These are phyloP conservation scores for Gallinago media DNA, from an alignment of 2,113 vertebrate genomes.

Conservation along the genomic window DNA sequence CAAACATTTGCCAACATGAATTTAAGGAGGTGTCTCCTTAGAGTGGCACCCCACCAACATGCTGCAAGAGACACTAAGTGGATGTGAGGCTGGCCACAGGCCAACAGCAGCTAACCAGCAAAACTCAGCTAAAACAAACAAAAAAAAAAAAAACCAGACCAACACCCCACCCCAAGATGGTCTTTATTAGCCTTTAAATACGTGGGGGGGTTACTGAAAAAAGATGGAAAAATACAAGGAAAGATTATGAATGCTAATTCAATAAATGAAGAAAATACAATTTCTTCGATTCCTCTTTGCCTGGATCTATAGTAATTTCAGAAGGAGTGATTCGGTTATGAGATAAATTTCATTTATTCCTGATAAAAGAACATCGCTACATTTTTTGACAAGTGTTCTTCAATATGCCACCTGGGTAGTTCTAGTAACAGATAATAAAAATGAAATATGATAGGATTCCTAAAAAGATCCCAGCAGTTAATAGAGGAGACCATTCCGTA, in stretches of 20 bases:
- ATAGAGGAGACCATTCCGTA: background rate
- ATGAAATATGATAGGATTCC: slow-evolving; percentile 52
- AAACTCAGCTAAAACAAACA: background rate
- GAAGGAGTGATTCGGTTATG: slow-evolving; percentile 17
- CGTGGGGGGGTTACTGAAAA: accelerated
- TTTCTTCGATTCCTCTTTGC: slow-evolving; percentile 37
- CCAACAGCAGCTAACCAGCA: background rate
- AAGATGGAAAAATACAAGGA: background rate
- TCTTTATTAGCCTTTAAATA: slow-evolving; percentile 35
- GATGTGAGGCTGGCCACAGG: background rate
- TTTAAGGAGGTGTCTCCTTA: background rate
- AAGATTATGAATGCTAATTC: slow-evolving; percentile 46
- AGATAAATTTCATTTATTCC: slow-evolving; percentile 69
- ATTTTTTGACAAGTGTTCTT: slow-evolving; percentile 64
- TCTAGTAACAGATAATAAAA: slow-evolving; percentile 70
- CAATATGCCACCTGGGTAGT: slow-evolving; percentile 48
- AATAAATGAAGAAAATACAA: slow-evolving; percentile 45
- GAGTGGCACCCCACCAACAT: background rate
- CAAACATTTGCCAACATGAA: background rate
- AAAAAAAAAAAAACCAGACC: background rate
- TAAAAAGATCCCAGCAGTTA: slow-evolving; percentile 23
- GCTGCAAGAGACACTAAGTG: background rate
- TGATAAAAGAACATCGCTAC: slow-evolving; percentile 60
- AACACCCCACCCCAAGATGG: background rate
- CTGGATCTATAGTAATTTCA: slow-evolving; percentile 66